Conservation (phyloP, 2,113 vertebrate species). For the Bolborhynchus lineola region DNA sequence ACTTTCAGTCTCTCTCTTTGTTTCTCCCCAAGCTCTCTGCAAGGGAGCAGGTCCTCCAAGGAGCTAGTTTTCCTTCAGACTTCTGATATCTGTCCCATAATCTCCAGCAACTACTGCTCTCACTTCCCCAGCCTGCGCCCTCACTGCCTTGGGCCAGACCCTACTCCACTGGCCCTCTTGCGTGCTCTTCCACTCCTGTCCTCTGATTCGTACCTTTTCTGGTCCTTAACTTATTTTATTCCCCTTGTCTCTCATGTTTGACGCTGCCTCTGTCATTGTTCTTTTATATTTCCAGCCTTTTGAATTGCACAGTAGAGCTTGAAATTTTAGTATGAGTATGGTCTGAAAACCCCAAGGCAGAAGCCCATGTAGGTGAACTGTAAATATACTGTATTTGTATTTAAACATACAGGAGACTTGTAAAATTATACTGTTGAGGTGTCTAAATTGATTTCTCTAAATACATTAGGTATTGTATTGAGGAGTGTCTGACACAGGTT, state of each 20-base stretch:
- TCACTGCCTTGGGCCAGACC: neutral
- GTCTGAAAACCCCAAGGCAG: neutral
- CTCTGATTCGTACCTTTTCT: neutral
- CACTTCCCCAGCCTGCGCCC: neutral
- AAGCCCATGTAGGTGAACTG: neutral
- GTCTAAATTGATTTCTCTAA: neutral
- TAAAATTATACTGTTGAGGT: neutral
- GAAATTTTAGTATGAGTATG: neutral
- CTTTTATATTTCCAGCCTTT: neutral
- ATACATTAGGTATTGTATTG: neutral
- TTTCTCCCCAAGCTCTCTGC: neutral
- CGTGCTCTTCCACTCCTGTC: neutral
- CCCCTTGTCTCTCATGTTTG: neutral
- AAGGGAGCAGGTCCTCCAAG: neutral
- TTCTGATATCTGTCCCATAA: neutral
- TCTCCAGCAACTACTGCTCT: neutral
- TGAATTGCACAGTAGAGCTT: neutral
- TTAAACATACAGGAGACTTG: neutral
- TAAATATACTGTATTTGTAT: neutral
- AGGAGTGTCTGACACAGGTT: neutral
- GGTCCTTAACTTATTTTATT: neutral
- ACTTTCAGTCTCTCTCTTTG: neutral
- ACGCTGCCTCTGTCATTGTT: neutral
- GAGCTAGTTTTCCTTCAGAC: neutral
- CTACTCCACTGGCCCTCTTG: accelerated